Base-by-base conservation (phyloP, 2,113 vertebrate genomes). In the Sinocyclocheilus rhinocerous region DNA sequence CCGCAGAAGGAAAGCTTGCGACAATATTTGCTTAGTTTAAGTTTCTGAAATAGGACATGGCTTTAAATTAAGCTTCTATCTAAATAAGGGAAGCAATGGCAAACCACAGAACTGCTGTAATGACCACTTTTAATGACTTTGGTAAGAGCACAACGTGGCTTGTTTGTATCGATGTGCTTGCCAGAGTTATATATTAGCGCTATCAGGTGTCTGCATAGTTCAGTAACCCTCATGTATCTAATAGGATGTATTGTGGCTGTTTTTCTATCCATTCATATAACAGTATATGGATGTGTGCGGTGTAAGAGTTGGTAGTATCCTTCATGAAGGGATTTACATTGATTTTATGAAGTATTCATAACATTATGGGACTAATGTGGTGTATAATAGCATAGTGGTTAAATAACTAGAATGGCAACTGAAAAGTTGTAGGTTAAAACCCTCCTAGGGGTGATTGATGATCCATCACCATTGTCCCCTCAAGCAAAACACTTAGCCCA, bases 91-190 rank as follows among this genome's bases (percentile, higher is more conserved):
- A 48, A 76, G 42, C 72, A 50, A 16, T 18, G 33, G 42, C 33
- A 45, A 76, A 24, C 69, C 69, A 22, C 15, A 33, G 45, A 75
- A 39, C 45, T 65, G 15, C 75, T 79, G 69, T 84, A 87, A 89
- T 88, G 67, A 80, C 57, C 24, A 13, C 33, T 73, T 55, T 83
- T 86, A 88, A 88, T 87, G 85, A 84, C 81, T 82, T 22, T 61
- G 24, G 73, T 52, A 50, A 48, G 42, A 50, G 39, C 12, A 75
- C 42, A 16, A 12, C 13, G 20, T 72, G 10, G 10, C 69, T 72
- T 11, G 20, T 48, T 76, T 76, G 22, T 50, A 48, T 48, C n/a
- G 6, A 76, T 48, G 72, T 76, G 22, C 42, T 76, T 13, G n/a
- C 22, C 7, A 24, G n/a, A 48, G n/a, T 76, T 76, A 26, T 48